phyloP scores from a whole-genome alignment of 2,797 vertebrate species.

The Leptatherina wallacei region DNA sequence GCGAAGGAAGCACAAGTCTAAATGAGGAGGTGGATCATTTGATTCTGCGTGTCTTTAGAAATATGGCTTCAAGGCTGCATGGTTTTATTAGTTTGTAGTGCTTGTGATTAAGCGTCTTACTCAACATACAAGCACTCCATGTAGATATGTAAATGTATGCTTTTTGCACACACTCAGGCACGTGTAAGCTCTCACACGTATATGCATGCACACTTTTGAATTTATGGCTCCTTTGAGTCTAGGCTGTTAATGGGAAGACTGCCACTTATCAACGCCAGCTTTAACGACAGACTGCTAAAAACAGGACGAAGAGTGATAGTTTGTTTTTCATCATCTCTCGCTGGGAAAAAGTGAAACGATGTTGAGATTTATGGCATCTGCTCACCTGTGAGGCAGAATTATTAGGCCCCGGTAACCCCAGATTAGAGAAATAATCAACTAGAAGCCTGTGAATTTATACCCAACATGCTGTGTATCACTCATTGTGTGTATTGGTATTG shows the following conservation, averaged over 20 bases:
- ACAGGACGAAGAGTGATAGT: conserved; percentile 80
- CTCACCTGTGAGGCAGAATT: conserved; percentile 77
- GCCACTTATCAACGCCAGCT: conserved; percentile 80
- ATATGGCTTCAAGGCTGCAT: conserved; percentile 21
- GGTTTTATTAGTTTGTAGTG: conserved; percentile 36
- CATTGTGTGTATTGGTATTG: conserved; percentile 60
- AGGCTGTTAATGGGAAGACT: conserved; percentile 78
- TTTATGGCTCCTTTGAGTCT: conserved; percentile 76
- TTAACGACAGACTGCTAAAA: conserved; percentile 79
- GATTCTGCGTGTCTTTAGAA: conserved; percentile 23
- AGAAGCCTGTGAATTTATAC: conserved; percentile 75
- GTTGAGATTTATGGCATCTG: conserved; percentile 64
- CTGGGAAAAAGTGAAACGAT: conserved; percentile 70
- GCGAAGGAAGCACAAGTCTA: background rate
- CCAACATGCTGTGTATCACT: conserved; percentile 42
- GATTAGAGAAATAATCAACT: conserved; percentile 81
- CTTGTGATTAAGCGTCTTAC: conserved; percentile 40
- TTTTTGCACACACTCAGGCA: conserved; percentile 11
- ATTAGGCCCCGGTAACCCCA: conserved; percentile 68
- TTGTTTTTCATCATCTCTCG: conserved; percentile 80
- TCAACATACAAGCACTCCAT: conserved; percentile 16
- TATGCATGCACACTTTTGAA: conserved; percentile 44
- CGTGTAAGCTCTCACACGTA: conserved; percentile 1
- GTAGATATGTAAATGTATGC: conserved; percentile 25
- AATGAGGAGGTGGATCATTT: conserved; percentile 23